Evolutionary conservation across 2,888 invertebrate species (phyloP).

Genomic region (Adela reaumurella): DNA sequence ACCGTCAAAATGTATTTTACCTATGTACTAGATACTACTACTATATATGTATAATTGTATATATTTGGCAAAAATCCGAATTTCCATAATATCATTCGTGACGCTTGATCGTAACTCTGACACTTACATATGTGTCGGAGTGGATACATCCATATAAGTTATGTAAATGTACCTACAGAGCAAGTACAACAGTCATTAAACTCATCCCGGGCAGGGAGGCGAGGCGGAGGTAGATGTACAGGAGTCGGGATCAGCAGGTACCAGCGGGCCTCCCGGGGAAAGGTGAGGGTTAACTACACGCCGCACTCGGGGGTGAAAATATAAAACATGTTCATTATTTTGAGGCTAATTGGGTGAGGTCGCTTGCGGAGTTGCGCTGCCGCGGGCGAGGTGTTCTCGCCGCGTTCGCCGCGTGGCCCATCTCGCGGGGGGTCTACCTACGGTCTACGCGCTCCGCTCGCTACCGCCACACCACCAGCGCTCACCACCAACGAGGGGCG

Average conservation of each 20-base stretch:
- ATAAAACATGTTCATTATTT: constrained; percentile 59
- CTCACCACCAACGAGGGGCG: constrained; percentile 25
- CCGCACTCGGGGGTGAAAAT: constrained; percentile 48
- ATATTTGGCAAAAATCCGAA: too few species aligned
- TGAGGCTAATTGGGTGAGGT: constrained; percentile 55
- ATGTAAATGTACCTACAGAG: neutral
- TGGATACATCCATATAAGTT: too few species aligned
- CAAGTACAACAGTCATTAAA: neutral
- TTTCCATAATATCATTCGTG: too few species aligned
- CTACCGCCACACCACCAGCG: constrained; percentile 37
- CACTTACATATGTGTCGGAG: too few species aligned
- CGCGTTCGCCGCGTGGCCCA: constrained; percentile 21
- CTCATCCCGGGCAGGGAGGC: neutral
- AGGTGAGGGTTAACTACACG: constrained; percentile 38
- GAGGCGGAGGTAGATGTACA: neutral
- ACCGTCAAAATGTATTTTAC: too few species aligned
- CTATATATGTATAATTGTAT: too few species aligned
- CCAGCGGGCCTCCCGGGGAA: constrained; percentile 40
- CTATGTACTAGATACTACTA: too few species aligned
- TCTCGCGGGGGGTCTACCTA: neutral
- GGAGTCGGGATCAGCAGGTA: neutral
- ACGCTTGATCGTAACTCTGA: too few species aligned
- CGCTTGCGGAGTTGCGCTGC: constrained; percentile 44
- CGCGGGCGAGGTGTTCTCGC: constrained; percentile 21
- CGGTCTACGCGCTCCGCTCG: neutral